Conservation (phyloP, 2,797 vertebrate species). For the Arrhamphus sclerolepis region DNA sequence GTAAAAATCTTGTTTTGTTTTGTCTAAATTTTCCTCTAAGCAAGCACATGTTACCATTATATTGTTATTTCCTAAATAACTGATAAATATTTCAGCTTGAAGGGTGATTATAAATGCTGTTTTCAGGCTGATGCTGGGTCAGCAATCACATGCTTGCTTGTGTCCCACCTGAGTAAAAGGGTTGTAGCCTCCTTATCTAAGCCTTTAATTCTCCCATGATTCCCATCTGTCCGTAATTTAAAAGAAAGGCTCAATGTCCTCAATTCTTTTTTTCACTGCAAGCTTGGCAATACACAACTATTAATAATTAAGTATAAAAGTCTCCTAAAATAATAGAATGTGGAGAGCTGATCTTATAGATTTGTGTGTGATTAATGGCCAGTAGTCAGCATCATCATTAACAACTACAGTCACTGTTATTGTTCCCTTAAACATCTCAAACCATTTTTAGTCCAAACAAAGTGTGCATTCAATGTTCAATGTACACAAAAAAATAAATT, state of each 20-base stretch:
- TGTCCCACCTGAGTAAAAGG: slow-evolving; percentile 36
- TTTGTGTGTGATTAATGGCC: too few relatives aligned
- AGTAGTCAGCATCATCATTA: too few relatives aligned
- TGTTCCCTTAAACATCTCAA: too few relatives aligned
- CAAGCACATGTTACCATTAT: neutral
- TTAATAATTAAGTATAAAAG: neutral
- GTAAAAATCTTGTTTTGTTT: neutral
- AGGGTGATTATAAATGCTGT: slow-evolving; percentile 4
- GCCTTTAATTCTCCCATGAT: slow-evolving; percentile 54
- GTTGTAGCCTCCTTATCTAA: slow-evolving; percentile 42
- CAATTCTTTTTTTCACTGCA: neutral
- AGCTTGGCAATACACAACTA: slow-evolving; percentile 4
- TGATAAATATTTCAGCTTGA: neutral
- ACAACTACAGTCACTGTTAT: too few relatives aligned
- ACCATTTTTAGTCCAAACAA: too few relatives aligned
- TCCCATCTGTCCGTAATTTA: slow-evolving; percentile 44
- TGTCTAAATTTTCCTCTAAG: neutral
- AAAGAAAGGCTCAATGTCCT: slow-evolving; percentile 32
- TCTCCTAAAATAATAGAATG: neutral
- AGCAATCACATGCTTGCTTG: slow-evolving; percentile 57
- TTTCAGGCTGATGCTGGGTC: slow-evolving; percentile 19
- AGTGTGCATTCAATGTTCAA: too few relatives aligned
- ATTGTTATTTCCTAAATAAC: neutral
- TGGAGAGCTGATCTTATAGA: too few relatives aligned
- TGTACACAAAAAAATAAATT: too few relatives aligned